Percentiles rank a stretch among this genome's conserved stretches.
These are phyloP conservation scores for Tragelaphus strepsiceros DNA, from an alignment of 2,113 vertebrate species.

Conservation along the genomic window DNA sequence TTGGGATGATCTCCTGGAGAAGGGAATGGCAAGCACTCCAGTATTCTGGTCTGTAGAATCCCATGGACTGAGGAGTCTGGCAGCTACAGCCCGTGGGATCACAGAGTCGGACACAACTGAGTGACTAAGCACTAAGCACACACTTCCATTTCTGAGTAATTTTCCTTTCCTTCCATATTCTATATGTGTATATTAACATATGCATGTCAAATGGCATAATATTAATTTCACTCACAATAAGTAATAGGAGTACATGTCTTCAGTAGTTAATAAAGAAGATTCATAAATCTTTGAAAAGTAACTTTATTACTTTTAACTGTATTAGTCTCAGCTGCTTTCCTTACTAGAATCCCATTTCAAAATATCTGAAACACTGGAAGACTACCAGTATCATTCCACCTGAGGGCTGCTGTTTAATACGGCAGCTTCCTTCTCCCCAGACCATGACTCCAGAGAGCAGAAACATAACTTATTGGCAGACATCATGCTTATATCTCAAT, in stretches of 20 bases:
- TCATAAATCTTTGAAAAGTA: not conserved
- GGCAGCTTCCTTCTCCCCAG: too few species aligned
- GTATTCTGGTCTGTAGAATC: too few species aligned
- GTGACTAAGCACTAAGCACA: too few species aligned
- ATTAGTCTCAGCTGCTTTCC: not conserved
- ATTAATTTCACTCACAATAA: not conserved
- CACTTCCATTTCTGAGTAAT: not conserved
- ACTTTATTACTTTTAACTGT: not conserved
- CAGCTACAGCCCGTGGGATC: too few species aligned
- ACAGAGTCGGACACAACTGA: too few species aligned
- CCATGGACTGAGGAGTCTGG: too few species aligned
- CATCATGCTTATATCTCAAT: not conserved
- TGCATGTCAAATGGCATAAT: not conserved
- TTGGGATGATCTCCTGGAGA: too few species aligned
- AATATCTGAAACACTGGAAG: not conserved
- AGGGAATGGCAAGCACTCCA: too few species aligned
- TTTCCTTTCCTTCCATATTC: not conserved
- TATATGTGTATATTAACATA: not conserved
- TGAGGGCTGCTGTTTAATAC: not conserved
- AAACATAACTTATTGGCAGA: not conserved
- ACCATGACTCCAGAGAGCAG: not conserved
- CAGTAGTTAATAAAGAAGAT: not conserved
- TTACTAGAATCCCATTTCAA: not conserved
- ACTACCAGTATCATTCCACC: not conserved
- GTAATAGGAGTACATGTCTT: not conserved